These are phyloP conservation scores for Borostomias antarcticus DNA, from an alignment of 2,797 vertebrate genomes.

Conservation along the genomic window DNA sequence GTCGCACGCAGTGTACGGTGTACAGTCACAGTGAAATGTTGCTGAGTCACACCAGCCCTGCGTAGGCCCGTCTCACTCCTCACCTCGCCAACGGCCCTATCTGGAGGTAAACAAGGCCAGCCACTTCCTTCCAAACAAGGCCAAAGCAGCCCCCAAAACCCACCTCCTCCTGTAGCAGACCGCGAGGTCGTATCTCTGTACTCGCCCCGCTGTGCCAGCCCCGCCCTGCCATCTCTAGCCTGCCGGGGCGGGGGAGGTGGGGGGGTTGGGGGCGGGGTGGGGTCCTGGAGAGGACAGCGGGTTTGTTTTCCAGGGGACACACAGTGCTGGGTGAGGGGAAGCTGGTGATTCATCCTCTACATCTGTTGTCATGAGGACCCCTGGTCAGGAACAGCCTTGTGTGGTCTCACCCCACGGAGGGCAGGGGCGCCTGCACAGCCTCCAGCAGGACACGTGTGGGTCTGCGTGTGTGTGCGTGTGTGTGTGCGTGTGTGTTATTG, in stretches of 20 bases:
- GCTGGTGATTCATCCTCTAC: conserved; percentile 54
- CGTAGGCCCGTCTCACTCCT: too few species aligned
- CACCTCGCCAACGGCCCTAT: too few species aligned
- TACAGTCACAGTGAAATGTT: too few species aligned
- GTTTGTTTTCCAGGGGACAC: conserved; percentile 55
- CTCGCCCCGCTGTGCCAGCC: too few species aligned
- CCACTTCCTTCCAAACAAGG: too few species aligned
- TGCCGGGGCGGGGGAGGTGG: conserved; percentile 11
- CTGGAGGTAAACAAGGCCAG: too few species aligned
- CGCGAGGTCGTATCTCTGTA: too few species aligned
- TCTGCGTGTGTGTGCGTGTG: conserved; percentile 5
- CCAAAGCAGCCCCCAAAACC: too few species aligned
- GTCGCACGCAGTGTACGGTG: too few species aligned
- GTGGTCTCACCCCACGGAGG: conserved; percentile 26
- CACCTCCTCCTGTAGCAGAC: too few species aligned
- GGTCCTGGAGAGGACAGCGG: conserved; percentile 35
- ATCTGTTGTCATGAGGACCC: conserved; percentile 63
- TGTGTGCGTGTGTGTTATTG: background rate
- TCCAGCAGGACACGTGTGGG: background rate
- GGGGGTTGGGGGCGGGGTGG: background rate
- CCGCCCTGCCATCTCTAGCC: too few species aligned
- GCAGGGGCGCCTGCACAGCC: conserved; percentile 13
- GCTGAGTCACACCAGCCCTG: too few species aligned
- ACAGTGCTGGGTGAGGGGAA: conserved; percentile 63
- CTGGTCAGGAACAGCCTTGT: conserved; percentile 37